Base-by-base conservation (phyloP, 2,113 vertebrate genomes). In the Eclectus roratus region DNA sequence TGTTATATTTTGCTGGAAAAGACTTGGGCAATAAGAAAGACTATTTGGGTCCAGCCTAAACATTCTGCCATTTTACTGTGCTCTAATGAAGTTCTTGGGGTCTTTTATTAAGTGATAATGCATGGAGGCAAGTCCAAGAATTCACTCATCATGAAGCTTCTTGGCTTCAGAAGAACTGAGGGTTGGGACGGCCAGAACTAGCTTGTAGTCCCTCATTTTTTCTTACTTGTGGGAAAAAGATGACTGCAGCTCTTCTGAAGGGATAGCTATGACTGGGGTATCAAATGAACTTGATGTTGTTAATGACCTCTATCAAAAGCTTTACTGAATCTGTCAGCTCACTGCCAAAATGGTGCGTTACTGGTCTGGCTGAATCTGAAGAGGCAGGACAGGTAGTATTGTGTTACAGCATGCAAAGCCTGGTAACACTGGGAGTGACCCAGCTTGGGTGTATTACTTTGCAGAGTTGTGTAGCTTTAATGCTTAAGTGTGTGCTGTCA, bases 221-320 rank as follows among this genome's bases (percentile, higher is more conserved):
- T 80, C 58, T 69, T 93, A 37, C 43, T 17, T 41, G 20, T 53
- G 85, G 90, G 76, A 70, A 65, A 65, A 77, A 6, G 20, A 66
- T 73, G 31, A 13, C 21, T 7, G 7, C 37, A 63, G 19, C 41
- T 71, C 41, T 83, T 95, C 79, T 0, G 0, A 65, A 82, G 25
- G 56, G 80, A 70, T 76, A 80, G 23, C 56, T 82, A 28, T 71
- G 81, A 74, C 47, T 68, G 27, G 91, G 72, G 47, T 82, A 95
- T 80, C 81, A 72, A 69, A 94, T 74, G 20, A 85, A 81, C 47
- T 74, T 76, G 52, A 73, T 93, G 44, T 82, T 94, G 82, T 91
- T 94, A 90, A 90, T 49, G 66, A 77, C 31, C 25, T 77, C 14
- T 28, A 33, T 69, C 81, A 49, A 91, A 83, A 84, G 77, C 65